Conservation (phyloP, 2,113 vertebrate species). For the Neogobius melanostomus region DNA sequence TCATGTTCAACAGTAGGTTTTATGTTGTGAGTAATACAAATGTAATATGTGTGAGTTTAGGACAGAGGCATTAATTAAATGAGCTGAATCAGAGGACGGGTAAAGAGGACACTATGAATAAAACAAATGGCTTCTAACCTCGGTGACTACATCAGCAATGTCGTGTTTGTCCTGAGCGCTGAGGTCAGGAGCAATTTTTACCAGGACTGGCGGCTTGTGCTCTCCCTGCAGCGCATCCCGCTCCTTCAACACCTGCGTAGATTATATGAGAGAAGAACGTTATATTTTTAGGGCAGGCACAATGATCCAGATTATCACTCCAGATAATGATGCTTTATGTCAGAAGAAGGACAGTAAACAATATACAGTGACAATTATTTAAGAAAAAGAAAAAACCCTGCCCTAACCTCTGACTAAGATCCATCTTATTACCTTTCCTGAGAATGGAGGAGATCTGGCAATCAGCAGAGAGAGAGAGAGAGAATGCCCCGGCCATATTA, state of each 20-base stretch:
- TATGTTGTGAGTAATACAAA: neutral
- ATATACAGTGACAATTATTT: no score
- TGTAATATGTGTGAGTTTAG: neutral
- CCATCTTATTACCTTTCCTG: no score
- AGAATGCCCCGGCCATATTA: no score
- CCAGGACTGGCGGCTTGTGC: slow-evolving; percentile 82
- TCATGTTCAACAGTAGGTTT: neutral
- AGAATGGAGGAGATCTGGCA: no score
- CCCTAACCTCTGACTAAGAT: no score
- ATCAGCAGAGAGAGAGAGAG: no score
- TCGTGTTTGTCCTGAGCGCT: slow-evolving; percentile 85
- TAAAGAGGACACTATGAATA: neutral
- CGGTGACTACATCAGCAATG: slow-evolving; percentile 83
- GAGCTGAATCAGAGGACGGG: neutral
- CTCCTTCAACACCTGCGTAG: slow-evolving; percentile 84
- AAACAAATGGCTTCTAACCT: slow-evolving; percentile 74
- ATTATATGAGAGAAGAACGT: slow-evolving; percentile 1
- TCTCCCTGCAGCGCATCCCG: slow-evolving; percentile 76
- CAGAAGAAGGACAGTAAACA: no score
- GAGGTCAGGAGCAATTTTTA: slow-evolving; percentile 96
- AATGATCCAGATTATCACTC: neutral
- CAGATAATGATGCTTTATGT: neutral
- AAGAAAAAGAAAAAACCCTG: no score
- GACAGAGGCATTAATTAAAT: neutral
- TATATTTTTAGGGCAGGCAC: neutral